Percentiles rank a stretch among this genome's conserved stretches.
These are phyloP conservation scores for Coelinius sp. DNA, from an alignment of 2,888 invertebrate species.

Conservation along the genomic window DNA sequence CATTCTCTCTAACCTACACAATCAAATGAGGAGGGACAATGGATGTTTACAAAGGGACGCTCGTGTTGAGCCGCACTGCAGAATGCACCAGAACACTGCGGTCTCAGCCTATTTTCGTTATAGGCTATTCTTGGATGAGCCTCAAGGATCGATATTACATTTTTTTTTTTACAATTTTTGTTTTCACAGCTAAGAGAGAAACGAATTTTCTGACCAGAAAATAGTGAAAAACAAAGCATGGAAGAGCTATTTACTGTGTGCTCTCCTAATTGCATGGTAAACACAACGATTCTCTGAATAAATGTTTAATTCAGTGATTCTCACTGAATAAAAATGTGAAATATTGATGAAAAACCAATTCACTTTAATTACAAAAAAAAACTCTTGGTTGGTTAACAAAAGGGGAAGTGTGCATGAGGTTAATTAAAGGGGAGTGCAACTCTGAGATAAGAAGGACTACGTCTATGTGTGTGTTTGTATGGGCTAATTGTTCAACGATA, in stretches of 20 bases:
- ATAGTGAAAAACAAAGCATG: too few species aligned
- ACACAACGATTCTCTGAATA: neutral
- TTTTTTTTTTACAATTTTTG: slow-evolving; percentile 9
- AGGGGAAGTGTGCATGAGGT: slow-evolving; percentile 28
- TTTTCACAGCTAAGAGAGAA: neutral
- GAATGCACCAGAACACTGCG: slow-evolving; percentile 41
- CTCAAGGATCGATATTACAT: slow-evolving; percentile 37
- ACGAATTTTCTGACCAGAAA: neutral
- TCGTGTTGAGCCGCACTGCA: slow-evolving; percentile 37
- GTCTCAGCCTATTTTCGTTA: slow-evolving; percentile 40
- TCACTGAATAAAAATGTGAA: neutral
- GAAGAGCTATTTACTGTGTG: too few species aligned
- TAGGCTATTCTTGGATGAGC: slow-evolving; percentile 40
- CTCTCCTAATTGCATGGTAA: too few species aligned
- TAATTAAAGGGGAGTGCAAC: slow-evolving; percentile 51
- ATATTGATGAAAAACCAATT: neutral
- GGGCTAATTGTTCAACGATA: slow-evolving; percentile 47
- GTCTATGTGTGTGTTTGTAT: slow-evolving; percentile 35
- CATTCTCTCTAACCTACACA: neutral
- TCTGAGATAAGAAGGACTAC: slow-evolving; percentile 46
- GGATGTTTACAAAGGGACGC: slow-evolving; percentile 26
- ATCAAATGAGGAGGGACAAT: slow-evolving; percentile 7
- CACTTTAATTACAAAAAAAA: slow-evolving; percentile 6
- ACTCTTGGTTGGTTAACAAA: neutral
- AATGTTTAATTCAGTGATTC: neutral